phyloP scores from a whole-genome alignment of 1,140 invertebrate species.

The Drosophila parvula region DNA sequence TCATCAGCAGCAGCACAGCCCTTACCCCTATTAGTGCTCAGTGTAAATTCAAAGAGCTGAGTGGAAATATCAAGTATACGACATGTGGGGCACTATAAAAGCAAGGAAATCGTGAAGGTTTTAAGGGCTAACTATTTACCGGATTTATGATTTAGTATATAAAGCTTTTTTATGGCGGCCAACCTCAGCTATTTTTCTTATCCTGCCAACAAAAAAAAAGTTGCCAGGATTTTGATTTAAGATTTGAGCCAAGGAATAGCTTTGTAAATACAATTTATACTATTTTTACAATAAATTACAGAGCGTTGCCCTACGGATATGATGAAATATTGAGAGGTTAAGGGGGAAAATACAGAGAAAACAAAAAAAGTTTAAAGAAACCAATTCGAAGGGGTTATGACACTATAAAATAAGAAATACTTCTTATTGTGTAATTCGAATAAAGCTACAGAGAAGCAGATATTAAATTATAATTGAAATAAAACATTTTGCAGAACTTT shows the following conservation, averaged over 20 bases:
- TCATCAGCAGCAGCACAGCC: constrained; percentile 6
- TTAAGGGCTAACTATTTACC: constrained; percentile 23
- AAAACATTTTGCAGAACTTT: too few species aligned
- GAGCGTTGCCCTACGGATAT: constrained; percentile 36
- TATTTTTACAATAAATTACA: constrained; percentile 73
- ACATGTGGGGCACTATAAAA: constrained; percentile 35
- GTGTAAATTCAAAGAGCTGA: constrained; percentile 9
- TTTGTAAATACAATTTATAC: constrained; percentile 60
- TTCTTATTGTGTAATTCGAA: not conserved
- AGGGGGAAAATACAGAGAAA: not conserved
- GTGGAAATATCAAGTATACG: constrained; percentile 68
- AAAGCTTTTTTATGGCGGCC: constrained; percentile 7
- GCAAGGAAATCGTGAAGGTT: constrained; percentile 4
- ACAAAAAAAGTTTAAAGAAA: not conserved
- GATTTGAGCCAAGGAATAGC: not conserved
- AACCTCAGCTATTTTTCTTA: not conserved
- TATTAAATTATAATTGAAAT: too few species aligned
- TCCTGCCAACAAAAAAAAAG: not conserved
- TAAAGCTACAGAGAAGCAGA: not conserved
- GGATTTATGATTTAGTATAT: constrained; percentile 28
- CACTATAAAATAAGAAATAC: not conserved
- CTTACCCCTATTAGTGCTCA: constrained; percentile 29
- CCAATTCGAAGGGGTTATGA: not conserved
- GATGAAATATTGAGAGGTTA: constrained; percentile 62
- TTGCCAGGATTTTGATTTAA: not conserved